These are phyloP conservation scores for Ecliptopera silaceata DNA, from an alignment of 2,888 invertebrate species.

Conservation along the genomic window DNA sequence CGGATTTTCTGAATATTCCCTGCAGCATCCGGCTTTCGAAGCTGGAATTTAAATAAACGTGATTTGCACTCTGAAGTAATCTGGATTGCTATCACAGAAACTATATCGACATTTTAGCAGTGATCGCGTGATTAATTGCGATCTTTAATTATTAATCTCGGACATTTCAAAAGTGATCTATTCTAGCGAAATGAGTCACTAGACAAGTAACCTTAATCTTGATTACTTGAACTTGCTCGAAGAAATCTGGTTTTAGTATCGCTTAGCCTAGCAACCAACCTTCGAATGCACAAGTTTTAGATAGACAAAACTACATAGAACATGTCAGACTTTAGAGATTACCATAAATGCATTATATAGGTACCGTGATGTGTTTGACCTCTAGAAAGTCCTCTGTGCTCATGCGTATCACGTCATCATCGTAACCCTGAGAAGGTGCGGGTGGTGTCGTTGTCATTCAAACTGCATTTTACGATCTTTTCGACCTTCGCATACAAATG, in stretches of 20 bases:
- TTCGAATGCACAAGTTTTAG: background rate
- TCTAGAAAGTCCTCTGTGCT: slow-evolving; percentile 16
- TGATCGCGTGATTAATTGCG: too few relatives aligned
- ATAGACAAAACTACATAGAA: background rate
- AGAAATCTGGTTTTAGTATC: slow-evolving; percentile 4
- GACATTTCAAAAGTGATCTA: background rate
- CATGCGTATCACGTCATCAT: slow-evolving; percentile 33
- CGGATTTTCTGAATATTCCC: slow-evolving; percentile 16
- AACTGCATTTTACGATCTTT: slow-evolving; percentile 37
- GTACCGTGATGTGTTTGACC: slow-evolving; percentile 12
- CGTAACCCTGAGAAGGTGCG: slow-evolving; percentile 35
- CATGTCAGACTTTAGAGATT: background rate
- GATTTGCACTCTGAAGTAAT: slow-evolving; percentile 7
- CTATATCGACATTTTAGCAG: too few relatives aligned
- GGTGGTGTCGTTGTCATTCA: slow-evolving; percentile 45
- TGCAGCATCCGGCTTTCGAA: slow-evolving; percentile 9
- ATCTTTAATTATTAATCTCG: too few relatives aligned
- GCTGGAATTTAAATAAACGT: slow-evolving; percentile 22
- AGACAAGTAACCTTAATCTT: slow-evolving; percentile 3
- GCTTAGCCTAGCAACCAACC: background rate
- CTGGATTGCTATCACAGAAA: background rate
- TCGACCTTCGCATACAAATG: slow-evolving; percentile 26
- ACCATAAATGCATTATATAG: background rate
- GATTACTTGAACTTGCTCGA: slow-evolving; percentile 9
- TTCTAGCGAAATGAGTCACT: background rate